These are phyloP conservation scores for Mesembrinibis cayennensis DNA, from an alignment of 2,113 vertebrate genomes.

Conservation along the genomic window DNA sequence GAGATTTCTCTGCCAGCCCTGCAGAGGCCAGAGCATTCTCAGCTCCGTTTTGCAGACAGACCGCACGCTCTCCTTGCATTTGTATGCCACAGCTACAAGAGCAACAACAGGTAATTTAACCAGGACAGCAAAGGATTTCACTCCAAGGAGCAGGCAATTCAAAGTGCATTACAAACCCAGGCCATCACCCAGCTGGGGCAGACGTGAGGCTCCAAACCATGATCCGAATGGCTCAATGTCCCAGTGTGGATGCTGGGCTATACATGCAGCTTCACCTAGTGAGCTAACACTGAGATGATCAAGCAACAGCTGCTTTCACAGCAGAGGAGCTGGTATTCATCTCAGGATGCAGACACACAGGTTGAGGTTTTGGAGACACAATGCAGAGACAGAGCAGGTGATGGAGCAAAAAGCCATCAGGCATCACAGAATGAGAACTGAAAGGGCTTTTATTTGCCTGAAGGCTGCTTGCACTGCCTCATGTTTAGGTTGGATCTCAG, in stretches of 20 bases:
- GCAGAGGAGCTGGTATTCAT: neutral
- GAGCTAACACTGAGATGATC: neutral
- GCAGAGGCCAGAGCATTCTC: neutral
- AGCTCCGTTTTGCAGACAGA: neutral
- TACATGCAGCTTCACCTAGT: neutral
- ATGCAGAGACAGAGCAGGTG: neutral
- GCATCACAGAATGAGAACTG: neutral
- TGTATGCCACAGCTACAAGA: neutral
- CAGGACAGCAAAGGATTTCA: neutral
- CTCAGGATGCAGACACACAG: neutral
- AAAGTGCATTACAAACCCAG: neutral
- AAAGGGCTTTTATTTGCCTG: neutral
- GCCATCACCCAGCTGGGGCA: neutral
- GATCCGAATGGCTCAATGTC: fast-evolving
- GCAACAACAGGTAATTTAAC: neutral
- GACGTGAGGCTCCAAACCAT: neutral
- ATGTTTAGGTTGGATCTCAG: neutral
- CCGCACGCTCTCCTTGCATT: fast-evolving
- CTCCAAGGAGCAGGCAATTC: neutral
- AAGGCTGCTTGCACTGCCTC: neutral
- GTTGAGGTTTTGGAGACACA: neutral
- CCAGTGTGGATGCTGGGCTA: neutral
- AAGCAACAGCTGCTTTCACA: neutral
- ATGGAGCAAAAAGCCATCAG: neutral
- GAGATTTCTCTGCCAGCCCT: neutral